phyloP scores from a whole-genome alignment of 2,888 invertebrate species.

The Rhabditophanes sp. region DNA sequence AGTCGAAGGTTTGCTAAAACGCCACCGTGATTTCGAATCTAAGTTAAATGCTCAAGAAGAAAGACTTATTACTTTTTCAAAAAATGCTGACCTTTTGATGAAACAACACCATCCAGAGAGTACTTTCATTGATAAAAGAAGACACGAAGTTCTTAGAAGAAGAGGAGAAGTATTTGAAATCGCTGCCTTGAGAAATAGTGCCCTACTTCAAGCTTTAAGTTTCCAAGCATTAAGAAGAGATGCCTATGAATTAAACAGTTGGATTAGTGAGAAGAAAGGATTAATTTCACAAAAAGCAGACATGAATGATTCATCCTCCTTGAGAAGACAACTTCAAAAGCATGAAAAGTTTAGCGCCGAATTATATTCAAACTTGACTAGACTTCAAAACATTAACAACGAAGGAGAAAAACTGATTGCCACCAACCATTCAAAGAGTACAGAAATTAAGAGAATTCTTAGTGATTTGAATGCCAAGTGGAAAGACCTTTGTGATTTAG shows the following conservation, averaged over 20 bases:
- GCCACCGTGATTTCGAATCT: constrained; percentile 81
- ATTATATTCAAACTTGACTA: constrained; percentile 47
- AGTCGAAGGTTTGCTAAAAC: constrained; percentile 74
- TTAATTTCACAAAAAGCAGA: constrained; percentile 62
- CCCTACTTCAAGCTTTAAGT: constrained; percentile 65
- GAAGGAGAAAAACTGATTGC: constrained; percentile 60
- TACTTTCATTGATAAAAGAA: constrained; percentile 22
- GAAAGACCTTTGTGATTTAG: constrained; percentile 59
- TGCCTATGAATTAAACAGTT: constrained; percentile 63
- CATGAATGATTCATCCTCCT: constrained; percentile 25
- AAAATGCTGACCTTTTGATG: constrained; percentile 65
- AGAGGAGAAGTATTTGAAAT: constrained; percentile 50
- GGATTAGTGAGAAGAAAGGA: constrained; percentile 78
- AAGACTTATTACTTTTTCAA: constrained; percentile 62
- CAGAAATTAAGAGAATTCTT: constrained; percentile 56
- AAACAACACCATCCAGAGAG: constrained; percentile 53
- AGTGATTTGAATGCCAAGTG: constrained; percentile 61
- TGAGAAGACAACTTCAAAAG: constrained; percentile 47
- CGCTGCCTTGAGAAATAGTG: constrained; percentile 59
- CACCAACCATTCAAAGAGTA: constrained; percentile 56
- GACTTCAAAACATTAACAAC: constrained; percentile 46
- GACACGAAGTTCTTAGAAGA: constrained; percentile 55
- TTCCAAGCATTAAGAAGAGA: constrained; percentile 83
- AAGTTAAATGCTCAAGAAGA: constrained; percentile 82
- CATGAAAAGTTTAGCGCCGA: constrained; percentile 50